Conservation (phyloP, 2,888 invertebrate genomes). For the Tigriopus californicus region DNA sequence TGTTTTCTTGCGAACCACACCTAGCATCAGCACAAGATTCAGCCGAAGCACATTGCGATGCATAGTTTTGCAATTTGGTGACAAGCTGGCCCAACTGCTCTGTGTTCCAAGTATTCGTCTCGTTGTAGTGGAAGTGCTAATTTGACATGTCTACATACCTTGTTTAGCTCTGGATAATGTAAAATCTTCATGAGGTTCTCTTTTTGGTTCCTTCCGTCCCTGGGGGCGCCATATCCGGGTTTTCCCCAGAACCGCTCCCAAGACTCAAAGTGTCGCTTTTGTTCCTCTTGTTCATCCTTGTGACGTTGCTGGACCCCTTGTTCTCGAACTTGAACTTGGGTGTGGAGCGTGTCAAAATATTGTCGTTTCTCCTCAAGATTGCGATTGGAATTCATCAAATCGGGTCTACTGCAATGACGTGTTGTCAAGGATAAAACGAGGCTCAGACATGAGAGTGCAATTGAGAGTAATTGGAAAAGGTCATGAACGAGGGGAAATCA, state of each 20-base stretch:
- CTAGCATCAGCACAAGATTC: too few species aligned
- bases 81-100: too few species aligned
- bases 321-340: background rate
- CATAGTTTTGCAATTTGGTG: too few species aligned
- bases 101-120: too few species aligned
- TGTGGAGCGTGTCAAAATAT: slow-evolving; percentile 3
- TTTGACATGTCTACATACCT: background rate
- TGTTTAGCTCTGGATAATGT: background rate
- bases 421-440: background rate
- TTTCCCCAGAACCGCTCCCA: slow-evolving; percentile 14
- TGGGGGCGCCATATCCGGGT: slow-evolving; percentile 15
- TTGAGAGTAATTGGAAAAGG: background rate
- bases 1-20: too few species aligned
- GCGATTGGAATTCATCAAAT: background rate
- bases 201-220: slow-evolving; percentile 5
- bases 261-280: background rate
- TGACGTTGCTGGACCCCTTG: background rate
- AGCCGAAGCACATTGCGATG: too few species aligned
- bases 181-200: slow-evolving; percentile 13
- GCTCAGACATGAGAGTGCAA: background rate
- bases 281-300: slow-evolving; percentile 8
- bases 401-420: background rate
- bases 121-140: too few species aligned
- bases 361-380: background rate
- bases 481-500: background rate